A percentile compares a stretch with the other conserved stretches of the same genome.
These are phyloP conservation scores for Onychorhynchus coronatus DNA, from an alignment of 2,113 vertebrate species.

Conservation along the genomic window DNA sequence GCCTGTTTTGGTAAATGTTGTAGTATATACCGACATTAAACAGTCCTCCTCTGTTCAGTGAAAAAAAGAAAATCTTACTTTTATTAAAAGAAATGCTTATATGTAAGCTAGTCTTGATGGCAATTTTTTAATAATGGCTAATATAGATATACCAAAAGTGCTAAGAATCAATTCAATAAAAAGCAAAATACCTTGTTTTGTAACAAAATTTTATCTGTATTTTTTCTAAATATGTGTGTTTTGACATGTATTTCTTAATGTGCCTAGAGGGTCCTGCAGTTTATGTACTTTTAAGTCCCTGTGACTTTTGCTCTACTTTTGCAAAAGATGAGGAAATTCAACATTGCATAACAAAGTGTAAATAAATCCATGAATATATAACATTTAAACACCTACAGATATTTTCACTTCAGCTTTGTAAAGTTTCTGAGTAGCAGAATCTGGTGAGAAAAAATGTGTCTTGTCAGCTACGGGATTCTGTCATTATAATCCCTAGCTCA, in stretches of 20 bases:
- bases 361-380: constrained; percentile 64
- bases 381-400: constrained; percentile 61
- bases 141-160: neutral
- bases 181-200: neutral
- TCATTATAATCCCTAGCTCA: constrained; percentile 44
- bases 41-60: neutral
- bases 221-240: neutral
- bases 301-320: constrained; percentile 65
- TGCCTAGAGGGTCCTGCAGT: neutral
- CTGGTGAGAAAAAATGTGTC: constrained; percentile 60
- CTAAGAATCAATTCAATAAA: neutral
- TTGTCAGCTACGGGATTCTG: constrained; percentile 50
- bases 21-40: neutral
- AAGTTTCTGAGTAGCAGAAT: constrained; percentile 64
- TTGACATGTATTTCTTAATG: neutral
- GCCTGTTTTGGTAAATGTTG: neutral
- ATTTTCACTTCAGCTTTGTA: constrained; percentile 68
- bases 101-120: neutral
- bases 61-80: neutral
- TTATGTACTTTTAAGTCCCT: constrained; percentile 49
- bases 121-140: neutral
- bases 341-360: constrained; percentile 63
- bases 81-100: neutral
- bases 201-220: neutral
- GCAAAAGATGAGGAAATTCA: constrained; percentile 60